Evolutionary conservation across 1,140 invertebrate species (phyloP).

Genomic region (Antheraea mylitta): DNA sequence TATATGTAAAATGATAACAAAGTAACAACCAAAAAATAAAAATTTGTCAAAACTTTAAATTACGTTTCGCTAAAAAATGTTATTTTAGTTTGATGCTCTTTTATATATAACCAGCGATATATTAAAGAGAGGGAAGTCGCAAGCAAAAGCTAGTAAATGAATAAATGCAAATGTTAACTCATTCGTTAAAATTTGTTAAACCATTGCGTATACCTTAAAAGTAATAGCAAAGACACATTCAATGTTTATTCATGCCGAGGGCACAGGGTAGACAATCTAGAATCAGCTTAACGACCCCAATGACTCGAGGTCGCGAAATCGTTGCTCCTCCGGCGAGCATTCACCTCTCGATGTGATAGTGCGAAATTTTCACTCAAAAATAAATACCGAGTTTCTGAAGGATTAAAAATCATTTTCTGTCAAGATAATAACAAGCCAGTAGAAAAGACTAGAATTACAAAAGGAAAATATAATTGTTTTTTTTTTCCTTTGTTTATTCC

Average conservation of each 20-base stretch:
- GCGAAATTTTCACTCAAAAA: constrained; percentile 22
- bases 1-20: no score
- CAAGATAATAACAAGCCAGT: neutral
- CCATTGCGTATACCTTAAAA: neutral
- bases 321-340: constrained; percentile 36
- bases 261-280: constrained; percentile 3
- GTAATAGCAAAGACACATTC: neutral
- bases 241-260: neutral
- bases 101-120: no score
- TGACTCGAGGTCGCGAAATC: constrained; percentile 43
- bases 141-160: no score
- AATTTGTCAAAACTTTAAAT: no score
- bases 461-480: no score
- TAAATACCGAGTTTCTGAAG: neutral
- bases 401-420: neutral
- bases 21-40: no score
- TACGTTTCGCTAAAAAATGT: no score
- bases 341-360: constrained; percentile 36
- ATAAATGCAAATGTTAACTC: no score
- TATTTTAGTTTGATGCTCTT: no score
- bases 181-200: neutral
- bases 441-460: neutral
- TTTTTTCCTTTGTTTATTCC: no score
- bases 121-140: no score
- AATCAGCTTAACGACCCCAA: constrained; percentile 34